Percentiles rank a stretch among this genome's conserved stretches.
These are phyloP conservation scores for Pachyseris speciosa DNA, from an alignment of 64 coral and sea anemone genomes.

Conservation along the genomic window DNA sequence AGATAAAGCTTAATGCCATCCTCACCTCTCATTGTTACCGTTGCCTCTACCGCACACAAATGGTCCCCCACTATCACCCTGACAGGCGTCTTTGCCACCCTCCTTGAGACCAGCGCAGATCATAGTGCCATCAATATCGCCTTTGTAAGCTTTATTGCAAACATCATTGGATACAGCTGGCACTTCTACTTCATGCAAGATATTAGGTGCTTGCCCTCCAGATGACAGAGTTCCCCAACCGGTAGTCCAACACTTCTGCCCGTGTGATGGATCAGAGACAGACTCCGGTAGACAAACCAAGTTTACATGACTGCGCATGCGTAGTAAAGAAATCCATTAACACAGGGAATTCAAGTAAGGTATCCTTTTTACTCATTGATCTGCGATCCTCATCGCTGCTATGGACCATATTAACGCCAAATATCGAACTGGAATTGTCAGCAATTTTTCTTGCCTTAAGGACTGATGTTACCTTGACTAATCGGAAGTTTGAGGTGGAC, in stretches of 20 bases:
- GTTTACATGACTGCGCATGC: slow-evolving; percentile 23
- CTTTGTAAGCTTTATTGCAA: slow-evolving; percentile 26
- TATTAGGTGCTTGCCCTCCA: slow-evolving; percentile 16
- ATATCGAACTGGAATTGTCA: no score
- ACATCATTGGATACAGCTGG: slow-evolving; percentile 39
- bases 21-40: background rate
- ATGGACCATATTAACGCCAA: no score
- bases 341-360: no score
- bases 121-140: slow-evolving; percentile 26
- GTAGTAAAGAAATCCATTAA: background rate
- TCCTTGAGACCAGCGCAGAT: slow-evolving; percentile 55
- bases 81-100: slow-evolving; percentile 70
- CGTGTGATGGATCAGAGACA: background rate
- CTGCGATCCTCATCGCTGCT: no score
- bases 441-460: no score
- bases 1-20: background rate
- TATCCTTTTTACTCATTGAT: no score
- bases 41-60: slow-evolving; percentile 12
- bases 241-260: slow-evolving; percentile 61
- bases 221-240: slow-evolving; percentile 61
- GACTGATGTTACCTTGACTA: no score
- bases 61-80: slow-evolving; percentile 52
- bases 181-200: slow-evolving; percentile 57
- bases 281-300: slow-evolving; percentile 54
- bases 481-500: no score